phyloP scores from a whole-genome alignment of 2,797 vertebrate genomes.

The Anabacerthia variegaticeps region DNA sequence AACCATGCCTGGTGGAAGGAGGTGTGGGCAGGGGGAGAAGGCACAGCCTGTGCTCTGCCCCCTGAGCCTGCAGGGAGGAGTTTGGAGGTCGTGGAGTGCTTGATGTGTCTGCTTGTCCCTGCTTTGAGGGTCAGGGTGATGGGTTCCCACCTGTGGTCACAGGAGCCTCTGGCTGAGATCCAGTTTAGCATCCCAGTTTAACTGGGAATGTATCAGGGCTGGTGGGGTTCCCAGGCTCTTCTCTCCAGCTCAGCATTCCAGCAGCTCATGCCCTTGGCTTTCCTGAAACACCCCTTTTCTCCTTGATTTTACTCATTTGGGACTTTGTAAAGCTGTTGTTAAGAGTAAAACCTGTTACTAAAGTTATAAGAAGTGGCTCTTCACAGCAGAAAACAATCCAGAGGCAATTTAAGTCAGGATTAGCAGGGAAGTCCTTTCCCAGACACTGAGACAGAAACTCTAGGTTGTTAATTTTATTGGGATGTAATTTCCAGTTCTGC shows the following conservation, averaged over 20 bases:
- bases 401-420: background rate
- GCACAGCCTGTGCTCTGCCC: background rate
- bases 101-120: background rate
- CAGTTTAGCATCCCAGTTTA: background rate
- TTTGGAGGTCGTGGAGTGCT: background rate
- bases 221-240: background rate
- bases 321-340: background rate
- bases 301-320: background rate
- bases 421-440: background rate
- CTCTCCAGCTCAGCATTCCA: background rate
- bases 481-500: background rate
- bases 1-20: background rate
- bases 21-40: background rate
- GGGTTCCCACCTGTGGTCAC: background rate
- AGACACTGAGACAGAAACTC: background rate
- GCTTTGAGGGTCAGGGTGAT: background rate
- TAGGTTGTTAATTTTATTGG: background rate
- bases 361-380: background rate
- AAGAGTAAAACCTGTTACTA: background rate
- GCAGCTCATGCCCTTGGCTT: background rate
- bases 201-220: background rate
- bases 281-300: background rate
- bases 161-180: rapidly evolving
- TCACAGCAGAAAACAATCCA: background rate
- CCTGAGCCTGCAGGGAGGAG: background rate